Conservation (phyloP, 1,140 invertebrate species). For the Subanguina moxae region DNA sequence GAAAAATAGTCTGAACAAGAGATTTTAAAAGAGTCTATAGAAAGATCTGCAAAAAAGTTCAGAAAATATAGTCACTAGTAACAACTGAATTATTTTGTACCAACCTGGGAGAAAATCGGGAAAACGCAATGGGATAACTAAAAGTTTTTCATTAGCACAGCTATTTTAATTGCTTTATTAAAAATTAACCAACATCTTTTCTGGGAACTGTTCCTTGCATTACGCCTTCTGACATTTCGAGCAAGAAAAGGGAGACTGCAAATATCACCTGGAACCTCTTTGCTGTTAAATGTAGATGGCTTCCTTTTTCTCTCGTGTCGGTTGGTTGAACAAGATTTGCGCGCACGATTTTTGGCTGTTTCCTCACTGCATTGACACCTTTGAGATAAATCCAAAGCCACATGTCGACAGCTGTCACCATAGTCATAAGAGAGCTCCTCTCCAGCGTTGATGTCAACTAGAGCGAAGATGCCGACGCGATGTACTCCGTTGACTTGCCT, state of each 20-base stretch:
- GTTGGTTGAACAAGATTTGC: not conserved
- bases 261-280: not conserved
- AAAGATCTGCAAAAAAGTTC: too few species aligned
- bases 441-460: slow-evolving; percentile 75
- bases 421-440: slow-evolving; percentile 64
- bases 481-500: slow-evolving; percentile 72
- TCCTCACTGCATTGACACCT: slow-evolving; percentile 21
- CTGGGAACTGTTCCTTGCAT: not conserved
- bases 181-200: too few species aligned
- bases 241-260: not conserved
- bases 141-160: too few species aligned
- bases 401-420: not conserved
- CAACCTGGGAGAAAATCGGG: slow-evolving; percentile 2
- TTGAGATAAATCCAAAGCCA: slow-evolving; percentile 19
- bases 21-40: too few species aligned
- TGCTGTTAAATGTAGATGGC: not conserved
- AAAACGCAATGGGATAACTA: not conserved
- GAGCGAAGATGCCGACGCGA: slow-evolving; percentile 87
- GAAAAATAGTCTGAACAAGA: too few species aligned
- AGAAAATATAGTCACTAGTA: too few species aligned
- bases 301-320: not conserved
- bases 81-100: too few species aligned
- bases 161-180: too few species aligned
- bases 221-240: not conserved
- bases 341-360: not conserved